Evolutionary conservation across 2,797 vertebrate species (phyloP), one percentile per base, ranked within the genome.

Genomic region (Malacoctenus gilli): DNA sequence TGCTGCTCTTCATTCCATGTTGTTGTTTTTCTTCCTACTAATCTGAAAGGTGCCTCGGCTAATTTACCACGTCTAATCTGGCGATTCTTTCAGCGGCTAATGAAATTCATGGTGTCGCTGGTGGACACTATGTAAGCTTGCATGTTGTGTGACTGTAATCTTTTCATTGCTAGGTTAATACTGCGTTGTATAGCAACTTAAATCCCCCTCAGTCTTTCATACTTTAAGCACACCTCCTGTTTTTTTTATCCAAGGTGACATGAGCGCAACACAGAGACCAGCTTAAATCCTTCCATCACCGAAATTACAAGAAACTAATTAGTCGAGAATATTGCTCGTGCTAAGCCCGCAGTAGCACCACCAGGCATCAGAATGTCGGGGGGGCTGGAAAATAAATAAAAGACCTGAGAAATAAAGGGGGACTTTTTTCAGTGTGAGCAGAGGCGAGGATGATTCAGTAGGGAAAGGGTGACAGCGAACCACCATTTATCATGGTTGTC

Each of bases 401-500:
- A 42, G 4, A 54, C 37, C n/a, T 49, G 25, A 52, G 22, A 59
- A 42, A 55, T 41, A 36, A 31, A 52, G 34, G 40, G 16, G 8
- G 13, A n/a, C n/a, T n/a, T n/a, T 40, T 54, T 43, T 54, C 8
- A 21, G 19, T 21, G 64, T 3, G 21, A 43, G 52, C 18, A 18
- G 41, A 53, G 19, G 30, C 34, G n/a, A 51, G 32, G 0, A n/a
- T 16, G 56, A 59, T 31, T 57, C 60, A 52, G 25, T 19, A 4
- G 22, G 21, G 30, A 49, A 52, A 59, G 61, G 34, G 62, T 62
- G 57, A 59, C 53, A 37, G 44, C 0, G 52, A 57, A 37, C 34
- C 28, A 25, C 44, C 58, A 66, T 81, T 81, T 57, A 73, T 72
- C 65, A 68, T 16, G 34, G 37, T 54, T 80, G 72, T 83, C 74